Evolutionary conservation across 2,797 vertebrate genomes (phyloP).

Genomic region (Dallia pectoralis): DNA sequence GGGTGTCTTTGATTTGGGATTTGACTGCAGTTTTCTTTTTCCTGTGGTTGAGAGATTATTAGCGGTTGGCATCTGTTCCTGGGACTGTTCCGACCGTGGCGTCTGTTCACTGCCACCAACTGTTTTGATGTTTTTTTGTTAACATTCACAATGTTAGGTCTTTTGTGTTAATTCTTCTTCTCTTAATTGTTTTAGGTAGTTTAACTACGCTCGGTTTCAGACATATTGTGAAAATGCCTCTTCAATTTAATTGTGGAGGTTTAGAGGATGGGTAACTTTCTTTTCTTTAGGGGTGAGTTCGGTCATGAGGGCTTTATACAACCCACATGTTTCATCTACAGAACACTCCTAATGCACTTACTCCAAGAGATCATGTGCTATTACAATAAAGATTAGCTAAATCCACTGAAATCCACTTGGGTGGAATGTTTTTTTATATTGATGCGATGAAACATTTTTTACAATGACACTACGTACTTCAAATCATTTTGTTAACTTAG

Average conservation of each 20-base stretch:
- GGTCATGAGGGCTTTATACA: background rate
- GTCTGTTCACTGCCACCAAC: background rate
- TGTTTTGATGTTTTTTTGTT: background rate
- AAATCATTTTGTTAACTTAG: conserved; percentile 3
- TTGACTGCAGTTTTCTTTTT: background rate
- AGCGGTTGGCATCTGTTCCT: conserved; percentile 12
- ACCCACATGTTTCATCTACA: conserved; percentile 19
- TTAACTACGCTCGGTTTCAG: background rate
- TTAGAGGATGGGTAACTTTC: conserved; percentile 5
- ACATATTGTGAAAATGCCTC: background rate
- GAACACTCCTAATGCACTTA: conserved; percentile 22
- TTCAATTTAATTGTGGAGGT: background rate
- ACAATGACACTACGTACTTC: too few relatives aligned
- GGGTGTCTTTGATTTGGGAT: background rate
- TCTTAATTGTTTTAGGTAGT: background rate
- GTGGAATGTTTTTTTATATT: too few relatives aligned
- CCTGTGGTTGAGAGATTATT: background rate
- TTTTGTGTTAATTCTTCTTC: background rate
- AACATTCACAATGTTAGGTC: background rate
- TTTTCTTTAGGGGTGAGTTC: conserved; percentile 2
- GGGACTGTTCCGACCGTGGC: background rate
- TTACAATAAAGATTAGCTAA: conserved; percentile 19
- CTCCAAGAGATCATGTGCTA: conserved; percentile 20
- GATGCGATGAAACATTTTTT: background rate
- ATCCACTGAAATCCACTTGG: conserved; percentile 14